Conservation (phyloP, 1,140 invertebrate genomes). For the Rhagoletis zephyria region DNA sequence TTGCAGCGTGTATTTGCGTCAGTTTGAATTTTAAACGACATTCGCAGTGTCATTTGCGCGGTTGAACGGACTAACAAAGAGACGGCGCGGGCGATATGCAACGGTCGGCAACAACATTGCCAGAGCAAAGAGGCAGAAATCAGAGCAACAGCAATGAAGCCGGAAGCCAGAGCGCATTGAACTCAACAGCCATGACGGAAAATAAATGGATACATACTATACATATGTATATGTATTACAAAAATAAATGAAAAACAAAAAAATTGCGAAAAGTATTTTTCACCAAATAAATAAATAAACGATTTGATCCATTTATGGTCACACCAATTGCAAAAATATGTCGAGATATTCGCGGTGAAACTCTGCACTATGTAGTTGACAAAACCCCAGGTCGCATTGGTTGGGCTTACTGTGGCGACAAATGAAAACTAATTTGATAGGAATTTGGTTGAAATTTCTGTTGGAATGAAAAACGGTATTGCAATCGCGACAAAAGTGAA, state of each 20-base stretch:
- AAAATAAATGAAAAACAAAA: too few species aligned
- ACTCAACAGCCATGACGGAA: slow-evolving; percentile 4
- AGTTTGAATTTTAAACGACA: slow-evolving; percentile 12
- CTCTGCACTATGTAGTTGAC: too few species aligned
- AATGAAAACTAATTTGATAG: too few species aligned
- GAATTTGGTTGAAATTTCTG: too few species aligned
- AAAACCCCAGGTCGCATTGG: too few species aligned
- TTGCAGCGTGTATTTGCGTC: not conserved
- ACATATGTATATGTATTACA: not conserved
- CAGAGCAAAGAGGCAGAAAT: not conserved
- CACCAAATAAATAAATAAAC: too few species aligned
- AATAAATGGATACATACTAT: not conserved
- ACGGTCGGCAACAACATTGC: not conserved
- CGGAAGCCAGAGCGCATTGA: slow-evolving; percentile 14
- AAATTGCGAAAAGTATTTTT: too few species aligned
- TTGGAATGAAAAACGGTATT: too few species aligned
- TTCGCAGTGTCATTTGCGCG: slow-evolving; percentile 4
- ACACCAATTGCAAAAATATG: not conserved
- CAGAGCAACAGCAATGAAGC: slow-evolving; percentile 5
- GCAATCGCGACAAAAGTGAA: too few species aligned
- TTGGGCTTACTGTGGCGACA: too few species aligned
- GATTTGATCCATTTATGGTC: not conserved
- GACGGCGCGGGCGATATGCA: not conserved
- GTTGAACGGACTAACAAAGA: slow-evolving; percentile 12
- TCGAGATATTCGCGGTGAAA: too few species aligned